Conservation (phyloP, 23 tunicate genomes). For the Trididemnum nubilum region DNA sequence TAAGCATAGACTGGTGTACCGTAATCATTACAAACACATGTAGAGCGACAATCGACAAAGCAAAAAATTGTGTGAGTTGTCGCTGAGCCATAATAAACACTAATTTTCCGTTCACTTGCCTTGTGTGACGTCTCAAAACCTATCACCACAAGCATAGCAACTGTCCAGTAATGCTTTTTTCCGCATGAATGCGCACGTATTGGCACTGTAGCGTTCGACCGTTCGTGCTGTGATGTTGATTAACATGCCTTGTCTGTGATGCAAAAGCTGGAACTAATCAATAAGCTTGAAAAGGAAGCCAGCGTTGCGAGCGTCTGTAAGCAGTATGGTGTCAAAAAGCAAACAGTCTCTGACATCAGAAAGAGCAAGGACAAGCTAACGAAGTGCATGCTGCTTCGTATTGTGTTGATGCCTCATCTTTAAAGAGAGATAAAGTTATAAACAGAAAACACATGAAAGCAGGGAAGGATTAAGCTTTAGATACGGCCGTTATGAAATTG, state of each 20-base stretch:
- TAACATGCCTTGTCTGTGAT: background rate
- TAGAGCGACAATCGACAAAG: slow-evolving; percentile 3
- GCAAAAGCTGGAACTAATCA: slow-evolving; percentile 11
- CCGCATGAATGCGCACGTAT: too few relatives aligned
- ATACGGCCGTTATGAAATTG: slow-evolving; percentile 18
- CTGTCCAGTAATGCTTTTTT: background rate
- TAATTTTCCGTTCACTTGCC: background rate
- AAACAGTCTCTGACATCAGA: too few relatives aligned
- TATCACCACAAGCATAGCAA: slow-evolving; percentile 10
- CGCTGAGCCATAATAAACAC: background rate
- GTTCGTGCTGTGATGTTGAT: slow-evolving; percentile 1
- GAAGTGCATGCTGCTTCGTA: slow-evolving; percentile 17
- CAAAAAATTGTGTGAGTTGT: slow-evolving; percentile 10
- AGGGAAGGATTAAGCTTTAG: slow-evolving; percentile 8
- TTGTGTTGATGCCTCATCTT: too few relatives aligned
- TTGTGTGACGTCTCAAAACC: background rate
- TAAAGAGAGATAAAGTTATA: background rate
- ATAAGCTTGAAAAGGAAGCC: slow-evolving; percentile 8
- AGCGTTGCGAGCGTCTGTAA: slow-evolving; percentile 13
- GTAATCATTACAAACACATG: background rate
- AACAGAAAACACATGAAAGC: slow-evolving; percentile 22
- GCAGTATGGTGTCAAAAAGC: slow-evolving; percentile 14
- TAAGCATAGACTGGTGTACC: background rate
- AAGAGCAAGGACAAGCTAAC: slow-evolving; percentile 18
- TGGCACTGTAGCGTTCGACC: too few relatives aligned